Conservation (phyloP, 2,888 invertebrate genomes). For the Tanaodytes sp. region DNA sequence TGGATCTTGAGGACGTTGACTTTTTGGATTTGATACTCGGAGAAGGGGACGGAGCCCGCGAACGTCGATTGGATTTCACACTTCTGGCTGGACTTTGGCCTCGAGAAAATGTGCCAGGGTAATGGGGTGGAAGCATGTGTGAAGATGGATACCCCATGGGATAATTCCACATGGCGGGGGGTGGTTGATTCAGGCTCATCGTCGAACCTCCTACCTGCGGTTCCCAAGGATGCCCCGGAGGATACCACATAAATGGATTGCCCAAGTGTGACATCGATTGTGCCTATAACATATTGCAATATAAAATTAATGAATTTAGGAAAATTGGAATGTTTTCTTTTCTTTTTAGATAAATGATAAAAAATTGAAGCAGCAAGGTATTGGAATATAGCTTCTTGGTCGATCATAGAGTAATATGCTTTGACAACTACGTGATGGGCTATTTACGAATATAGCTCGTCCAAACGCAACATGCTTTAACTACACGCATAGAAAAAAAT, state of each 20-base stretch:
- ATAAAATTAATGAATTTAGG: no score
- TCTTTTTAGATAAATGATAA: neutral
- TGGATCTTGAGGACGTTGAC: constrained; percentile 77
- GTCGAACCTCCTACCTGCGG: constrained; percentile 66
- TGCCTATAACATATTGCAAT: constrained; percentile 78
- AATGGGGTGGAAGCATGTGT: constrained; percentile 71
- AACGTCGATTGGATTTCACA: constrained; percentile 65
- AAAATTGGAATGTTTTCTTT: no score
- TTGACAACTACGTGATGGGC: no score
- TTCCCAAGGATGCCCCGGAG: constrained; percentile 64
- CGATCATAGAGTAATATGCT: no score
- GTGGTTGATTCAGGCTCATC: constrained; percentile 68
- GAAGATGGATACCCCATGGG: constrained; percentile 65
- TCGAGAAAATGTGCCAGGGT: constrained; percentile 77
- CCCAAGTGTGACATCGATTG: constrained; percentile 81
- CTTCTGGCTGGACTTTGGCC: constrained; percentile 71
- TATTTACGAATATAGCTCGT: no score
- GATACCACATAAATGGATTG: constrained; percentile 74
- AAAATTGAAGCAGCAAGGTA: no score
- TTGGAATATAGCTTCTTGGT: no score
- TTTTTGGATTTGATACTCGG: constrained; percentile 81
- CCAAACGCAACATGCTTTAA: no score
- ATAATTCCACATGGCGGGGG: constrained; percentile 63
- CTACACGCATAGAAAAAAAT: no score
- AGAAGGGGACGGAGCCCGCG: constrained; percentile 79